Evolutionary conservation across 2,797 vertebrate genomes (phyloP).

Genomic region (Enteromius mattozi): DNA sequence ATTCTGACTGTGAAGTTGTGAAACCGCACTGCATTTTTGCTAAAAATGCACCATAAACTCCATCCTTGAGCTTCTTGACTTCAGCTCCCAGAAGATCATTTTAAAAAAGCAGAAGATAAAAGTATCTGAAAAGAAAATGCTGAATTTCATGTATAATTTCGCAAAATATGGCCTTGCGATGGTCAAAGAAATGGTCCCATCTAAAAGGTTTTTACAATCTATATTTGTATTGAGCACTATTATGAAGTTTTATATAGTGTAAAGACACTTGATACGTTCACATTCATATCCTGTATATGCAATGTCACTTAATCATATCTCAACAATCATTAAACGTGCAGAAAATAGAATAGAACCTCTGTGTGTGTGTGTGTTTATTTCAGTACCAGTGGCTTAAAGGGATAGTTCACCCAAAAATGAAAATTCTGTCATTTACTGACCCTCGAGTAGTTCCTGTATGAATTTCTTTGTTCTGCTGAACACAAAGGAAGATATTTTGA

Average conservation of each 20-base stretch:
- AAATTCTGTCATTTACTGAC: no score
- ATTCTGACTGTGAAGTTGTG: constrained; percentile 27
- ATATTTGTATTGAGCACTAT: constrained; percentile 56
- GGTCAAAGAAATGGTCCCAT: constrained; percentile 38
- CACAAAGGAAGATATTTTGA: no score
- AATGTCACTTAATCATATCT: constrained; percentile 47
- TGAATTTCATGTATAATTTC: constrained; percentile 21
- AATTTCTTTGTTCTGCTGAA: no score
- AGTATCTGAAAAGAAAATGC: neutral
- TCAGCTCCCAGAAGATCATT: neutral
- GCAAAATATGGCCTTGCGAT: constrained; percentile 23
- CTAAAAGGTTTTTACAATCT: constrained; percentile 39
- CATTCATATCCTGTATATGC: constrained; percentile 52
- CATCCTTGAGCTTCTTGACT: constrained; percentile 7
- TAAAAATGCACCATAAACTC: neutral
- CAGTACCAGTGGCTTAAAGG: neutral
- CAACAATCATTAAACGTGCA: constrained; percentile 50
- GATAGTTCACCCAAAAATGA: no score
- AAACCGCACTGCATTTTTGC: constrained; percentile 7
- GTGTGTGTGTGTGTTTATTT: constrained; percentile 8
- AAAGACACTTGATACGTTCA: constrained; percentile 50
- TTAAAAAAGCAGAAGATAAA: neutral
- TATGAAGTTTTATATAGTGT: constrained; percentile 54
- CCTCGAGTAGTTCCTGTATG: no score
- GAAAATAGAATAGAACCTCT: neutral